Percentiles rank a stretch among this genome's conserved stretches.
Evolutionary conservation across 2,113 vertebrate genomes (phyloP).

Genomic region (Atherinomorus stipes): DNA sequence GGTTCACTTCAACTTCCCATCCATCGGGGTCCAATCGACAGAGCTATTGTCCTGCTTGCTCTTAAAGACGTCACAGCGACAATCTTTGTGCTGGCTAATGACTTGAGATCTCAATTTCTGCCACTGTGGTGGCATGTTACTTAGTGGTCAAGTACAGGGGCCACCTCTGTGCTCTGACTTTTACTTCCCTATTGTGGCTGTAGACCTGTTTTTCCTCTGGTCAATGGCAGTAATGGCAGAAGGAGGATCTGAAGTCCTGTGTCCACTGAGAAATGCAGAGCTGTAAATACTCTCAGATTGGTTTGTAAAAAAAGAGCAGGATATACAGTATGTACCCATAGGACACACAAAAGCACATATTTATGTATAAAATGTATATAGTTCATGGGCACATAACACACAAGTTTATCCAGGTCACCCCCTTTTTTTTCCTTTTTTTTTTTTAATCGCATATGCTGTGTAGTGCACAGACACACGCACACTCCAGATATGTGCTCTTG

Average conservation of each 20-base stretch:
- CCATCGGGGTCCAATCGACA: conserved; percentile 40
- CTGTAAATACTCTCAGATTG: conserved; percentile 61
- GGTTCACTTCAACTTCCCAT: conserved; percentile 48
- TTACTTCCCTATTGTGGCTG: conserved; percentile 18
- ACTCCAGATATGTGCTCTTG: conserved; percentile 43
- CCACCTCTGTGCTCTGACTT: conserved; percentile 27
- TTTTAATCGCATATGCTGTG: not conserved
- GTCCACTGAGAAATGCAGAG: conserved; percentile 38
- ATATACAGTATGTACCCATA: conserved; percentile 30
- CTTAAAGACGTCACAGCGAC: conserved; percentile 20
- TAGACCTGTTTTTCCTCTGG: conserved; percentile 24
- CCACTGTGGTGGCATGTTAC: not conserved
- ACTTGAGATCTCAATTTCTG: conserved; percentile 23
- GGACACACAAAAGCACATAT: conserved; percentile 34
- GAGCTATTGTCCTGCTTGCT: conserved; percentile 1
- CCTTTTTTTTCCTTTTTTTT: conserved; percentile 1
- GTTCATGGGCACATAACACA: conserved; percentile 13
- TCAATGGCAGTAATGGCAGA: conserved; percentile 32
- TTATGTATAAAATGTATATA: conserved; percentile 11
- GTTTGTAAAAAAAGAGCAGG: conserved; percentile 30
- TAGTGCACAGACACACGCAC: conserved; percentile 9
- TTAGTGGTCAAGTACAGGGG: conserved; percentile 30
- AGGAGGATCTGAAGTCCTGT: conserved; percentile 13
- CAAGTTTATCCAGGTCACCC: conserved; percentile 24
- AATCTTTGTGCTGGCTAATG: conserved; percentile 15